Conservation (phyloP, 2,888 invertebrate species). For the Antheraea yamamai region DNA sequence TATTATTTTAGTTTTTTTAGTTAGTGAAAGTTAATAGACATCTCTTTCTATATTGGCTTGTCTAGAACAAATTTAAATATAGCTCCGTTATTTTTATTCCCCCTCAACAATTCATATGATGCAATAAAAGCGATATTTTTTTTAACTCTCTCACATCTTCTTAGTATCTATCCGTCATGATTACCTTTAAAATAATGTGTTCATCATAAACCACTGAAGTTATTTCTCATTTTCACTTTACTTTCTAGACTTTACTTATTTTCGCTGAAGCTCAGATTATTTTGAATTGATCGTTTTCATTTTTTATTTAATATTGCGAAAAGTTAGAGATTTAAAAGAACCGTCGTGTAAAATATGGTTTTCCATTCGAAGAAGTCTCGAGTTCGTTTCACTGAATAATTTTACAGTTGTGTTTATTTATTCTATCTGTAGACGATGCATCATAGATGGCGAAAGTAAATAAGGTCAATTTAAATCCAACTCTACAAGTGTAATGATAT, state of each 20-base stretch:
- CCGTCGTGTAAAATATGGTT: no score
- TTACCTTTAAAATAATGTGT: no score
- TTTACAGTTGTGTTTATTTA: slow-evolving; percentile 21
- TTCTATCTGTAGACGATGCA: slow-evolving; percentile 24
- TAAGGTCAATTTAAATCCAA: slow-evolving; percentile 26
- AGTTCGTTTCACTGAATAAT: background rate
- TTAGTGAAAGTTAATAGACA: background rate
- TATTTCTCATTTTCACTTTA: no score
- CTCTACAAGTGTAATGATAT: background rate
- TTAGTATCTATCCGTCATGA: background rate
- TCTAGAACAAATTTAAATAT: background rate
- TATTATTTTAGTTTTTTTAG: no score
- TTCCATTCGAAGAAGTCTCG: background rate
- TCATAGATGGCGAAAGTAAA: slow-evolving; percentile 26
- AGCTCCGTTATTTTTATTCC: background rate
- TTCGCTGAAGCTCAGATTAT: background rate
- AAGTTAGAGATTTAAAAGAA: no score
- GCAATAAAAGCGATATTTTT: background rate
- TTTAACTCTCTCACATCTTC: background rate
- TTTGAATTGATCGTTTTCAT: background rate
- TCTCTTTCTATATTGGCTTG: background rate
- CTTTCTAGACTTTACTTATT: no score
- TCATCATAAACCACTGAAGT: no score
- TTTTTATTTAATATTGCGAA: no score
- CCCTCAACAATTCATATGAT: background rate